phyloP scores from a whole-genome alignment of 2,113 vertebrate species.

The Psilopogon haemacephalus region DNA sequence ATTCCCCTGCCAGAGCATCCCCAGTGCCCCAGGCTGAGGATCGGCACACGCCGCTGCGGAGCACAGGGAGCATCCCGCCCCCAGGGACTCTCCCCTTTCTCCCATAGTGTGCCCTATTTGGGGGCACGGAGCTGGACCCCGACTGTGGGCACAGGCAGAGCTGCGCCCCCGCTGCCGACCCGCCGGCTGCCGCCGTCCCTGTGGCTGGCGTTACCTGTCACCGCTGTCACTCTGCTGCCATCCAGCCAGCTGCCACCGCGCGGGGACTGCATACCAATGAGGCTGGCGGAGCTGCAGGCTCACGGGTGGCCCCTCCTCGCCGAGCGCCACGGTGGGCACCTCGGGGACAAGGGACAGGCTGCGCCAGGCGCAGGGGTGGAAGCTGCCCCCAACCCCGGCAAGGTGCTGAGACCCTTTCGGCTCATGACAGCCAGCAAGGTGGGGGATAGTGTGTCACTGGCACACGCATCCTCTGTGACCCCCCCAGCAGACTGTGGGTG shows the following conservation, averaged over 20 bases:
- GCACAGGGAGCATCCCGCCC: background rate
- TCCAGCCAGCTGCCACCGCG: slow-evolving; percentile 52
- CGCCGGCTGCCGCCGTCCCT: background rate
- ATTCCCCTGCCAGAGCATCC: too few species aligned
- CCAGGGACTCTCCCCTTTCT: background rate
- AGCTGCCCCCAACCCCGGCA: accelerated
- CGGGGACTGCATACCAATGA: slow-evolving; percentile 58
- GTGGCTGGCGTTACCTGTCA: slow-evolving; percentile 50
- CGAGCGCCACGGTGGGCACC: background rate
- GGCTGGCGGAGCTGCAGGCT: background rate
- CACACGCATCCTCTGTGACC: accelerated
- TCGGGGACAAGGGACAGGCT: accelerated
- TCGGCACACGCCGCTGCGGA: too few species aligned
- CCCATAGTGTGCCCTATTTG: accelerated
- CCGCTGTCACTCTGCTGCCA: slow-evolving; percentile 33
- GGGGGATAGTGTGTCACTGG: accelerated
- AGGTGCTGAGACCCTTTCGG: background rate
- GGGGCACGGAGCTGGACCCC: background rate
- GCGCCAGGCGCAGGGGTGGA: background rate
- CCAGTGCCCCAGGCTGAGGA: too few species aligned
- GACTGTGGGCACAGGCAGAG: background rate
- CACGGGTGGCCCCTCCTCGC: accelerated
- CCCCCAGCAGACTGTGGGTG: background rate
- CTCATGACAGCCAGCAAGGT: accelerated
- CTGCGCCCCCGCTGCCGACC: background rate